Base-by-base conservation (phyloP, 92 coral and sea anemone species). In the Phenganax subtilis region DNA sequence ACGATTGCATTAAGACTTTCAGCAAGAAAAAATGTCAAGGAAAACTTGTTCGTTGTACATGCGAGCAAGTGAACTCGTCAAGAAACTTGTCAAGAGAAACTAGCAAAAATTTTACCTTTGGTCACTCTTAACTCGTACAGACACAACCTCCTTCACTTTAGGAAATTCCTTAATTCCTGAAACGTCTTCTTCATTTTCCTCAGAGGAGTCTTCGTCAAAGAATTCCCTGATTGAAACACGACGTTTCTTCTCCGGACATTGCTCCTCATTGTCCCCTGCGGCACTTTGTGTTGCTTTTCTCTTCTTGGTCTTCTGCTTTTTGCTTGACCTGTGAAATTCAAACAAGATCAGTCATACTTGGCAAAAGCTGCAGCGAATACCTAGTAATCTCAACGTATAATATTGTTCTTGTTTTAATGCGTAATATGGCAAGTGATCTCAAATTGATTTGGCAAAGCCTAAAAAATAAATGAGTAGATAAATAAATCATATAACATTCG, bases 251-350 rank as follows among this genome's bases (percentile, higher is more conserved):
- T 67, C 11, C 12, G 51, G 53, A 67, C 9, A 2, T 2, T 67
- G 10, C 72, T 67, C 27, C 4, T 67, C 6, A 7, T 14, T 7
- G 27, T n/a, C 57, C 15, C 44, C 44, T 72, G 7, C 28, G 3
- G 77, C n/a, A 1, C 25, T 72, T 72, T 55, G 53, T 53, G 58
- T 71, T 29, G 74, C 76, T 53, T 61, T 71, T 80, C 85, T 62
- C 15, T 58, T 37, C n/a, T 62, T 69, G 30, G 76, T 14, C 55
- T 52, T 55, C 12, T 55, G 51, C 76, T 76, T 65, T 62, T 7
- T 62, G 55, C 29, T 59, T 15, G 65, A 72, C 72, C 20, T n/a
- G 71, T 12, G 44, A 11, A 3, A 57, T 31, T 11, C 30, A 20
- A 65, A 60, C 6, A 44, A 5, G 55, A 31, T 16, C 55, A 28